A percentile compares a stretch with the other conserved stretches of the same genome.
Evolutionary conservation across 2,113 vertebrate species (phyloP).

Genomic region (Actinemys pallida): DNA sequence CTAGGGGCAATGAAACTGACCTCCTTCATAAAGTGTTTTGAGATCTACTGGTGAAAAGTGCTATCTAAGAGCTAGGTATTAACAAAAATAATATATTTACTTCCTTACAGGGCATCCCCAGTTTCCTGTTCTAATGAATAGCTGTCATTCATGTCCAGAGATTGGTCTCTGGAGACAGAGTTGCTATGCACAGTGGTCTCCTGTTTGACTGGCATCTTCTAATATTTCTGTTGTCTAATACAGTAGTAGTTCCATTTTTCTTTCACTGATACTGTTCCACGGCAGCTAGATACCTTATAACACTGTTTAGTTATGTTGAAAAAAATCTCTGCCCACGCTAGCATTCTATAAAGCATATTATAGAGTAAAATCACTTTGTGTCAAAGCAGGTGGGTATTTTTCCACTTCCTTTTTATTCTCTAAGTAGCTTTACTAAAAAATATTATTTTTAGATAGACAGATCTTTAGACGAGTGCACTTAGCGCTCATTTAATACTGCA

Average conservation of each 20-base stretch:
- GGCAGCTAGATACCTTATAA: not conserved
- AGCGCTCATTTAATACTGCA: conserved; percentile 18
- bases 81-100: conserved; percentile 53
- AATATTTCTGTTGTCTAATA: conserved; percentile 29
- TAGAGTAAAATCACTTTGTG: conserved; percentile 33
- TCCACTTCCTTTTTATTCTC: conserved; percentile 19
- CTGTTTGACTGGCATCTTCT: conserved; percentile 15
- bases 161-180: not conserved
- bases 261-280: not conserved
- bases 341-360: conserved; percentile 15
- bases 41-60: not conserved
- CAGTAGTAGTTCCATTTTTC: conserved; percentile 20
- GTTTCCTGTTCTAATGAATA: conserved; percentile 53
- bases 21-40: not conserved
- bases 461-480: conserved; percentile 58
- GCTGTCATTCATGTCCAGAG: not conserved
- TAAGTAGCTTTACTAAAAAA: conserved; percentile 45
- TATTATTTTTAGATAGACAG: conserved; percentile 63
- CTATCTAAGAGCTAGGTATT: not conserved
- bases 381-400: not conserved
- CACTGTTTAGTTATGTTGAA: not conserved
- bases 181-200: not conserved
- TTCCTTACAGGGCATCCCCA: conserved; percentile 40
- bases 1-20: not conserved
- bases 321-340: not conserved